These are phyloP conservation scores for Bombus ignitus DNA, from an alignment of 1,140 invertebrate species.

Conservation along the genomic window DNA sequence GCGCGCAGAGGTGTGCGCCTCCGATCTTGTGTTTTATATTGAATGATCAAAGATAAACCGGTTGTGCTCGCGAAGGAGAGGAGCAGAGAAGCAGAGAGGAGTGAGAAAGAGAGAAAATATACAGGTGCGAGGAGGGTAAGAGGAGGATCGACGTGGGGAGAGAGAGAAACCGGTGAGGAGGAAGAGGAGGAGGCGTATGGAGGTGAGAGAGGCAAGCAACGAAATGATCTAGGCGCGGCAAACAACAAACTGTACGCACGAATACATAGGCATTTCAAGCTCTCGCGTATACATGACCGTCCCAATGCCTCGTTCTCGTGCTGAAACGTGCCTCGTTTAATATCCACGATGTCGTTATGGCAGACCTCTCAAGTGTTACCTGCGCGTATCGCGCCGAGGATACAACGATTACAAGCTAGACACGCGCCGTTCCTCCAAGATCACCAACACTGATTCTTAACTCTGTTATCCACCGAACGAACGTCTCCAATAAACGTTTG, in stretches of 20 bases:
- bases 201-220: conserved; percentile 64
- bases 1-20: conserved; percentile 51
- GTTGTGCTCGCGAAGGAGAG: conserved; percentile 66
- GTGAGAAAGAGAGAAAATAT: conserved; percentile 11
- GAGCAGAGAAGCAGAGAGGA: conserved; percentile 11
- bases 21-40: conserved; percentile 74
- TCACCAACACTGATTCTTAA: neutral
- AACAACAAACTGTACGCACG: conserved; percentile 67
- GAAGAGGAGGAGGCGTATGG: conserved; percentile 10
- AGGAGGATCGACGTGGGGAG: conserved; percentile 3
- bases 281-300: neutral
- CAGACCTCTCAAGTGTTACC: conserved; percentile 25
- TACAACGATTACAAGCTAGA: conserved; percentile 39
- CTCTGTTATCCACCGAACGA: neutral
- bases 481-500: neutral
- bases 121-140: conserved; percentile 1
- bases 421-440: conserved; percentile 31
- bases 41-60: conserved; percentile 79
- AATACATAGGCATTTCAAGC: neutral
- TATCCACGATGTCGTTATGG: conserved; percentile 40
- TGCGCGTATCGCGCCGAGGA: conserved; percentile 26
- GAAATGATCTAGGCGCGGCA: conserved; percentile 73
- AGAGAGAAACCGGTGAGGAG: conserved; percentile 38
- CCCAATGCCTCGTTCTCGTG: conserved; percentile 14
- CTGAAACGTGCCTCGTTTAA: conserved; percentile 42